Percentiles rank a stretch among this genome's conserved stretches.
Conservation (phyloP, 2,797 vertebrate genomes). For the Phoeniculus purpureus region DNA sequence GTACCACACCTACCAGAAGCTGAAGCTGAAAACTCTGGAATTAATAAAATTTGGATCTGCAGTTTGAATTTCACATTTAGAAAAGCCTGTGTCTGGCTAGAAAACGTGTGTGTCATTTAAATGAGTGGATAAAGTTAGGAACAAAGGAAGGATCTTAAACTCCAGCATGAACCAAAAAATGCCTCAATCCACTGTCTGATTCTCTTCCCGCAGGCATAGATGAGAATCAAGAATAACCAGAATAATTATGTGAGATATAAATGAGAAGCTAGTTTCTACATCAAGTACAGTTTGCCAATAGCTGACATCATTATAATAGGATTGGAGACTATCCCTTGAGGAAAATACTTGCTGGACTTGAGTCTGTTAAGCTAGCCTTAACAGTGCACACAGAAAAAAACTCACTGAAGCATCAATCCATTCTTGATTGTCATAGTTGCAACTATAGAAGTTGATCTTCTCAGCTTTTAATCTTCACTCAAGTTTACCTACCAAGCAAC, state of each 20-base stretch:
- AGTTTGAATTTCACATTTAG: neutral
- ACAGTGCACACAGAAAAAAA: neutral
- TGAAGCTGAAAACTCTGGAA: neutral
- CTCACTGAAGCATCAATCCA: neutral
- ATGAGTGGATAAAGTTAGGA: neutral
- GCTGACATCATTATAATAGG: slow-evolving; percentile 13
- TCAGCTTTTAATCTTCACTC: neutral
- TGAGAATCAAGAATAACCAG: slow-evolving; percentile 9
- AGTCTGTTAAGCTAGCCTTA: neutral
- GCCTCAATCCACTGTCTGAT: neutral
- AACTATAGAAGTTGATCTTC: neutral
- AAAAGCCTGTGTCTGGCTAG: neutral
- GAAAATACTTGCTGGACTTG: neutral
- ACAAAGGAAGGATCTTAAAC: slow-evolving; percentile 12
- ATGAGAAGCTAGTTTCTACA: slow-evolving; percentile 8
- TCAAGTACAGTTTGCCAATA: slow-evolving; percentile 20
- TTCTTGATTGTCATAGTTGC: neutral
- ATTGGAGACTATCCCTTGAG: slow-evolving; percentile 8
- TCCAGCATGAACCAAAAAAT: neutral
- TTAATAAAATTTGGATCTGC: neutral
- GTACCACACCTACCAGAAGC: neutral
- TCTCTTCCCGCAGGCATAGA: slow-evolving; percentile 29
- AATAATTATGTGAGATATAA: slow-evolving; percentile 42
- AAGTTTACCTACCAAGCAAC: neutral
- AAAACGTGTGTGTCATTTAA: neutral